phyloP scores from a whole-genome alignment of 2,113 vertebrate genomes.

The Engraulis encrasicolus region DNA sequence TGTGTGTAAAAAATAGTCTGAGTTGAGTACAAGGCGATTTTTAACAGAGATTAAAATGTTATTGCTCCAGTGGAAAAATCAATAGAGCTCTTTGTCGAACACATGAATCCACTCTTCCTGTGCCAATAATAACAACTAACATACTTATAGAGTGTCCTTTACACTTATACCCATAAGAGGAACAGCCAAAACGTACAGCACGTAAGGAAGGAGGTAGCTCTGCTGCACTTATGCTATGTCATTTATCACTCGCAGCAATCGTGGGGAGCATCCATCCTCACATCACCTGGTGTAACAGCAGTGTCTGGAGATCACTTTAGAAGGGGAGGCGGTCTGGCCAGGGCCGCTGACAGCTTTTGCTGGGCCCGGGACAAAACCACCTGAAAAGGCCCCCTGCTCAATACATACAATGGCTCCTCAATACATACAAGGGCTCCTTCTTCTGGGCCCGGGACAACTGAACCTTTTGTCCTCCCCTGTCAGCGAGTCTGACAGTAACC shows the following conservation, averaged over 20 bases:
- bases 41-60: constrained; percentile 18
- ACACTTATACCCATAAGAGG: neutral
- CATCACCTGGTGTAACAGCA: constrained; percentile 1
- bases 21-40: neutral
- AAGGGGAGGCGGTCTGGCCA: neutral
- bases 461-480: no score
- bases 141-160: neutral
- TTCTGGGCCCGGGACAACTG: no score
- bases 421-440: no score
- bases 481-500: constrained; percentile 63
- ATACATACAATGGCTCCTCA: no score
- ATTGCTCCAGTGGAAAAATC: constrained; percentile 11
- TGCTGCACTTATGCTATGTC: neutral
- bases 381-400: no score
- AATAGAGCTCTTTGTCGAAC: constrained; percentile 7
- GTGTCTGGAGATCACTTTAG: constrained; percentile 3
- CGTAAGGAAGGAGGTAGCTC: no score
- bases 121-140: constrained; percentile 5
- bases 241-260: neutral
- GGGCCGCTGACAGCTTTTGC: no score
- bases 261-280: neutral
- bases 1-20: neutral
- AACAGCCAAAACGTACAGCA: neutral
- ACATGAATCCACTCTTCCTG: neutral
- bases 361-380: no score